A percentile compares a stretch with the other conserved stretches of the same genome.
Evolutionary conservation across 2,888 invertebrate species (phyloP).

Genomic region (Odiellus spinosus): DNA sequence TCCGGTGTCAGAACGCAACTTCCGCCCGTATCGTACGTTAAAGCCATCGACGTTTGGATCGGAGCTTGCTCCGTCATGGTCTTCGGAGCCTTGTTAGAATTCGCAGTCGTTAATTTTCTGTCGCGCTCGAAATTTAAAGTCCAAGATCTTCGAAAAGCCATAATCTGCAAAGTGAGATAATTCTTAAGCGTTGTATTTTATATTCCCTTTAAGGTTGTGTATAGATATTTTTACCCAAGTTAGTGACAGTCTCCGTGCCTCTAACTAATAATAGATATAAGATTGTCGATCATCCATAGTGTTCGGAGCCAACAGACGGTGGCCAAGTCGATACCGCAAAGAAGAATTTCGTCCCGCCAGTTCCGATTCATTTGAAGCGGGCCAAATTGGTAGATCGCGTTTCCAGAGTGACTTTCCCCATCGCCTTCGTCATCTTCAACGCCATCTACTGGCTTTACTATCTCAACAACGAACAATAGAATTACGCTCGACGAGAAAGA

Average conservation of each 20-base stretch:
- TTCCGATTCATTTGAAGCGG: constrained; percentile 8
- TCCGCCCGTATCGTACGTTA: constrained; percentile 17
- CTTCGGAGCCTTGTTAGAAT: constrained; percentile 15
- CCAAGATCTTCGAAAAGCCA: too few species aligned
- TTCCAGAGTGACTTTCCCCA: constrained; percentile 5
- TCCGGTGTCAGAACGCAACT: constrained; percentile 9
- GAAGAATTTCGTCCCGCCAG: too few species aligned
- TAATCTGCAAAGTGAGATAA: too few species aligned
- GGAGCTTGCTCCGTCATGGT: constrained; percentile 17
- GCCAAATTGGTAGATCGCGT: constrained; percentile 5
- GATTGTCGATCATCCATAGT: too few species aligned
- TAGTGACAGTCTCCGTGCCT: too few species aligned
- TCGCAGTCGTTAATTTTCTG: constrained; percentile 14
- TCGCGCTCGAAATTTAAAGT: constrained; percentile 3
- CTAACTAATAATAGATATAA: too few species aligned
- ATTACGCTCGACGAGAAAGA: too few species aligned
- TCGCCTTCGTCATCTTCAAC: constrained; percentile 7
- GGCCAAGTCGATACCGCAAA: too few species aligned
- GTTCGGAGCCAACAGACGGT: too few species aligned
- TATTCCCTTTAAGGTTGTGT: too few species aligned
- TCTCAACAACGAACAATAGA: constrained; percentile 3
- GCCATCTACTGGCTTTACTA: constrained; percentile 11
- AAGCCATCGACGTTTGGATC: constrained; percentile 16
- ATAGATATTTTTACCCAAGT: too few species aligned
- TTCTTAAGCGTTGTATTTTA: too few species aligned